Evolutionary conservation across 2,888 invertebrate genomes (phyloP), one percentile per base, ranked within the genome.

Genomic region (Timandra comae): DNA sequence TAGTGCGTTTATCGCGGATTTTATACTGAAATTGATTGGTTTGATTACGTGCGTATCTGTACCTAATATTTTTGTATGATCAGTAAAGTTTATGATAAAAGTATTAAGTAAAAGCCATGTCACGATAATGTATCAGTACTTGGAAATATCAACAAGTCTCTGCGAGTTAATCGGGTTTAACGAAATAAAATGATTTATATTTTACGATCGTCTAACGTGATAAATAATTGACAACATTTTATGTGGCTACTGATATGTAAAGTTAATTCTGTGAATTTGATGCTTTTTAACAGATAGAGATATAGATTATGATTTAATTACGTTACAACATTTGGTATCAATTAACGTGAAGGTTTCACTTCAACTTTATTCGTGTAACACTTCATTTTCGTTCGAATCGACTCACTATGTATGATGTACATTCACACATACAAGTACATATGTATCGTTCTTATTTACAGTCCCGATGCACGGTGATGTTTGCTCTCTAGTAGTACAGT

Each of bases 21-120:
- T 68, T 58, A 57, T 58, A 60, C 56, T 57, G 58, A 69, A 72
- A 73, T 77, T 76, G 76, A 79, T 78, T 78, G 72, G 63, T 37
- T 51, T 63, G 74, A 75, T 78, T 73, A 72, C 52, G 50, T 40
- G 29, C 48, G 31, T 63, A 63, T 57, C 55, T 52, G 54, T 56
- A 16, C 16, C 16, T 16, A 53, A 68, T 68, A 65, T 66, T 66
- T 68, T 65, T 60, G 62, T 63, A 56, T 57, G 68, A 64, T 66
- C 62, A 61, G 62, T 62, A 62, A 63, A 63, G 58, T 61, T 55
- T 54, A 52, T 45, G 69, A 65, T 69, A 71, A 66, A 58, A 43
- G 50, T 56, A 50, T 62, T 53, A 56, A 58, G 68, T 69, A 63
- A 57, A 50, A 49, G 49, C 43, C 56, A 46, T 63, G 56, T 61